phyloP scores from a whole-genome alignment of 2,797 vertebrate genomes.

The Anguilla obscura region DNA sequence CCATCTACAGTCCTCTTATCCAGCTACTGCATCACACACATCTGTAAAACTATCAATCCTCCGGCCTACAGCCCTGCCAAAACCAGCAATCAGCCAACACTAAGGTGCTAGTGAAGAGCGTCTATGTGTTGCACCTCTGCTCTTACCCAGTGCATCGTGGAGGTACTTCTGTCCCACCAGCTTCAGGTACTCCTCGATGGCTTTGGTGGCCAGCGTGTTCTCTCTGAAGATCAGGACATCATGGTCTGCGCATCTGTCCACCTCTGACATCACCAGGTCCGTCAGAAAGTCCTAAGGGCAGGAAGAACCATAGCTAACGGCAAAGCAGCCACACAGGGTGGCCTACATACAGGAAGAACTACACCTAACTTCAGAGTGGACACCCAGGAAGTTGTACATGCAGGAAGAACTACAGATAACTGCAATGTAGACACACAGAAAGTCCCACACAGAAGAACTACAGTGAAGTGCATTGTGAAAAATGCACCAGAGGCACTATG shows the following conservation, averaged over 20 bases:
- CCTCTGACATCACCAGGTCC: slow-evolving; percentile 94
- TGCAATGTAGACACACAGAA: not conserved
- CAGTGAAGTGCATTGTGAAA: not conserved
- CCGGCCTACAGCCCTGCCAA: not conserved
- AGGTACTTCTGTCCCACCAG: slow-evolving; percentile 95
- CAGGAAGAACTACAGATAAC: not conserved
- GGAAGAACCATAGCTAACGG: slow-evolving; percentile 31
- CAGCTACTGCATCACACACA: not conserved
- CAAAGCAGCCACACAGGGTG: not conserved
- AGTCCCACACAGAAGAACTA: not conserved
- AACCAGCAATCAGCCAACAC: not conserved
- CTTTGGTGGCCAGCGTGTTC: slow-evolving; percentile 95
- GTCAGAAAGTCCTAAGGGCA: slow-evolving; percentile 88
- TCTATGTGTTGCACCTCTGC: not conserved
- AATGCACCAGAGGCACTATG: not conserved
- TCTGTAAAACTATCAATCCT: not conserved
- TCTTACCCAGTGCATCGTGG: slow-evolving; percentile 90
- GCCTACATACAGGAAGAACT: not conserved
- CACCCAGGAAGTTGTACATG: not conserved
- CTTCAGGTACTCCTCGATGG: slow-evolving; percentile 95
- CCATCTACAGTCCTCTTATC: not conserved
- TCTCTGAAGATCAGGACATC: slow-evolving; percentile 97
- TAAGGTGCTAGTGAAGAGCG: not conserved
- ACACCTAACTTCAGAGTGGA: not conserved
- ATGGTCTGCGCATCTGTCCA: slow-evolving; percentile 93